Evolutionary conservation across 2,113 vertebrate genomes (phyloP).

Genomic region (Ploceus nigricollis): DNA sequence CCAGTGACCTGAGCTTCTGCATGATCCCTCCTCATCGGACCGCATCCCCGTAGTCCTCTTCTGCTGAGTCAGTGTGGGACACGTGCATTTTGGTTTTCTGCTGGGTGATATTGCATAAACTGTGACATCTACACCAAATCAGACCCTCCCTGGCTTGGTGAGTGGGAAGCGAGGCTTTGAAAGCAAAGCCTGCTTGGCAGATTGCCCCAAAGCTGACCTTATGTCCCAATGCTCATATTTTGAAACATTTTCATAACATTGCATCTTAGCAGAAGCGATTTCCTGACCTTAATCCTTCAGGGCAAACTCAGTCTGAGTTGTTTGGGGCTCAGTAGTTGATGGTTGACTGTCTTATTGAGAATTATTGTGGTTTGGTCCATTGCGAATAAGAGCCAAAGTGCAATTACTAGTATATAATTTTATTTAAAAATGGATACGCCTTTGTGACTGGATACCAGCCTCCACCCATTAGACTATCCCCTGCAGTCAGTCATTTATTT

Average conservation of each 20-base stretch:
- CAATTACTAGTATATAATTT: neutral
- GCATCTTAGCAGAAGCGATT: neutral
- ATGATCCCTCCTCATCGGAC: neutral
- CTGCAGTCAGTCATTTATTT: neutral
- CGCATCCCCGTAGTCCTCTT: neutral
- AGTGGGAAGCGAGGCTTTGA: neutral
- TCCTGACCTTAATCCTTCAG: neutral
- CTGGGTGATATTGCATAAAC: conserved; percentile 9
- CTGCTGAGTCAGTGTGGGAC: neutral
- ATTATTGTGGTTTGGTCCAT: neutral
- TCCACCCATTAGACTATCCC: neutral
- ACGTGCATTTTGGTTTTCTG: neutral
- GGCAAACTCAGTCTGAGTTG: neutral
- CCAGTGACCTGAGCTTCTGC: neutral
- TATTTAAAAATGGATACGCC: neutral
- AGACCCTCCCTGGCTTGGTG: neutral
- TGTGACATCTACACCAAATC: neutral
- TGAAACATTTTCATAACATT: neutral
- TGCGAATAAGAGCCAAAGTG: neutral
- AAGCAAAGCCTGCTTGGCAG: neutral
- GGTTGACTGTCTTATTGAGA: neutral
- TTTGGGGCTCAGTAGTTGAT: neutral
- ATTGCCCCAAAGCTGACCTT: neutral
- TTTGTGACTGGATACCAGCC: neutral
- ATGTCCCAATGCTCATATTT: neutral